Evolutionary conservation across 2,113 vertebrate genomes (phyloP).

Genomic region (Daboia siamensis): DNA sequence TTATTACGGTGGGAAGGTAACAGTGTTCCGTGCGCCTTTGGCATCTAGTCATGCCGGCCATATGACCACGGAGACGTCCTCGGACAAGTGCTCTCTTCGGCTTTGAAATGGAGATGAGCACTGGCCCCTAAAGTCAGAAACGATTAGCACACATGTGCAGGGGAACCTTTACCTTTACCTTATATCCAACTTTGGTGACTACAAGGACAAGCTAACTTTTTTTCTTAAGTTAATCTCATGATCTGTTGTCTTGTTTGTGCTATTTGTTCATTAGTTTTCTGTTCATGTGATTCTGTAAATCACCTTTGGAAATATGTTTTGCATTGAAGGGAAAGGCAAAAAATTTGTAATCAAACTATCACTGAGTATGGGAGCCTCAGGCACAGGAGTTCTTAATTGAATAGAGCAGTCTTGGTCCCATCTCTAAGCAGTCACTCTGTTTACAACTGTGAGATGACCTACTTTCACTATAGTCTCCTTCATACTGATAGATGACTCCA

Average conservation of each 20-base stretch:
- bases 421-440: not conserved
- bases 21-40: too few relatives aligned
- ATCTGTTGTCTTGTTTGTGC: not conserved
- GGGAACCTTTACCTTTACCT: too few relatives aligned
- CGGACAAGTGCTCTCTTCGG: too few relatives aligned
- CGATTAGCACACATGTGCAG: too few relatives aligned
- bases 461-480: not conserved
- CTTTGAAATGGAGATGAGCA: too few relatives aligned
- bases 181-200: not conserved
- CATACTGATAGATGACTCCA: not conserved
- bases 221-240: not conserved
- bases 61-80: too few relatives aligned
- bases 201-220: not conserved
- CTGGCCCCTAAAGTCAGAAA: too few relatives aligned
- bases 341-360: not conserved
- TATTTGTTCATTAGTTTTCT: not conserved
- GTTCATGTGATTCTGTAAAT: not conserved
- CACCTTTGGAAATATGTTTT: not conserved
- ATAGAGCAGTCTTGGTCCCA: rapidly evolving
- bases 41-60: too few relatives aligned
- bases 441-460: not conserved
- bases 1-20: not conserved
- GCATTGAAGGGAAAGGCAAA: not conserved
- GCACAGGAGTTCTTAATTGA: not conserved
- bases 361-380: not conserved